Percentiles rank a stretch among this genome's conserved stretches.
phyloP scores from a whole-genome alignment of 2,113 vertebrate genomes.

The Nesogale talazaci region DNA sequence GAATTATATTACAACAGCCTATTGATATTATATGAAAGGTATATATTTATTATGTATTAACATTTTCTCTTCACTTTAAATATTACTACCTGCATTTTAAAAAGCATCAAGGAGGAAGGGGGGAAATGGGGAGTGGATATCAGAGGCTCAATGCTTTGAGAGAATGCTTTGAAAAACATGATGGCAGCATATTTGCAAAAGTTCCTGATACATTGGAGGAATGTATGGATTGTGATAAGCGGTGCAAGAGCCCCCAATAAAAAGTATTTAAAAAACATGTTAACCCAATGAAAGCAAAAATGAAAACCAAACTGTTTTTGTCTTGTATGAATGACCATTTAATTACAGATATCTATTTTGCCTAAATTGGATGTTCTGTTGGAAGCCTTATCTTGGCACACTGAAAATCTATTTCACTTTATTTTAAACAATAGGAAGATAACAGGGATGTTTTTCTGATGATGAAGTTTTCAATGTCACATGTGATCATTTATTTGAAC shows the following conservation, averaged over 20 bases:
- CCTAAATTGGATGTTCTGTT: background rate
- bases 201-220: no score
- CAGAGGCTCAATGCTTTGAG: no score
- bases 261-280: no score
- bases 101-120: background rate
- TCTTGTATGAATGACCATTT: no score
- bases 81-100: background rate
- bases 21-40: background rate
- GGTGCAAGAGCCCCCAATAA: no score
- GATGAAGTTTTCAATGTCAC: background rate
- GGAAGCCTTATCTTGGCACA: background rate
- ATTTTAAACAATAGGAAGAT: background rate
- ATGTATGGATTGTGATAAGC: no score
- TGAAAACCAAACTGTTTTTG: no score
- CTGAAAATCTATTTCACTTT: background rate
- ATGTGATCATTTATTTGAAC: background rate
- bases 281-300: no score
- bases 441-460: background rate
- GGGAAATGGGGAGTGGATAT: no score
- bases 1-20: background rate
- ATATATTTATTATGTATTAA: background rate
- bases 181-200: no score
- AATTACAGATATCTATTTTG: background rate
- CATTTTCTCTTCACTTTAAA: background rate
- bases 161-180: no score